Percentiles rank a stretch among this genome's conserved stretches.
phyloP scores from a whole-genome alignment of 2,113 vertebrate genomes.

The Coracopsis vasa region DNA sequence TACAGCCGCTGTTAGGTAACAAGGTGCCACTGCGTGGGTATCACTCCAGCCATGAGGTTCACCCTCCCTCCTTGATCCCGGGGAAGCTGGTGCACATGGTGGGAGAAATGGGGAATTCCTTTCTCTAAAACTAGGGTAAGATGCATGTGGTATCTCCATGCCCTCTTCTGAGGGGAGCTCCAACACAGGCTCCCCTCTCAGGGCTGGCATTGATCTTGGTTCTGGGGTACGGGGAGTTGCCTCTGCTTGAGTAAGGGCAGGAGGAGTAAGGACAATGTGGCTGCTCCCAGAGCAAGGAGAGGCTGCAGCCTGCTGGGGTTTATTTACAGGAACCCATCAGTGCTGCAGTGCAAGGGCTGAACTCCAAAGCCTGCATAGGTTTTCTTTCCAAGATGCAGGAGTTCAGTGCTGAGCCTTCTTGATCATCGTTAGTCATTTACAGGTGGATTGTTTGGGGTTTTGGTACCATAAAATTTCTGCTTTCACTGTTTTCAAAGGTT shows the following conservation, averaged over 20 bases:
- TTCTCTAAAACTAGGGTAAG: neutral
- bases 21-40: neutral
- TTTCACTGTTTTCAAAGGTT: neutral
- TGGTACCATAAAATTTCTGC: neutral
- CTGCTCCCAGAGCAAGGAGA: neutral
- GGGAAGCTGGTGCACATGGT: neutral
- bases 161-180: neutral
- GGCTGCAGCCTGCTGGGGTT: neutral
- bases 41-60: neutral
- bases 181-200: neutral
- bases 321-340: neutral
- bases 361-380: neutral
- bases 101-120: neutral
- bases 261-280: neutral
- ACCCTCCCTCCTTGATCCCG: neutral
- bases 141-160: neutral
- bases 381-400: neutral
- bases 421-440: neutral
- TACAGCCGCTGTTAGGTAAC: neutral
- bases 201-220: neutral
- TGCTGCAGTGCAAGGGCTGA: neutral
- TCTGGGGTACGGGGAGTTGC: neutral
- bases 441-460: neutral
- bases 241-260: neutral
- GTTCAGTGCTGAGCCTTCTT: neutral